These are phyloP conservation scores for Priocnemis perturbator DNA, from an alignment of 2,888 invertebrate genomes.

Conservation along the genomic window DNA sequence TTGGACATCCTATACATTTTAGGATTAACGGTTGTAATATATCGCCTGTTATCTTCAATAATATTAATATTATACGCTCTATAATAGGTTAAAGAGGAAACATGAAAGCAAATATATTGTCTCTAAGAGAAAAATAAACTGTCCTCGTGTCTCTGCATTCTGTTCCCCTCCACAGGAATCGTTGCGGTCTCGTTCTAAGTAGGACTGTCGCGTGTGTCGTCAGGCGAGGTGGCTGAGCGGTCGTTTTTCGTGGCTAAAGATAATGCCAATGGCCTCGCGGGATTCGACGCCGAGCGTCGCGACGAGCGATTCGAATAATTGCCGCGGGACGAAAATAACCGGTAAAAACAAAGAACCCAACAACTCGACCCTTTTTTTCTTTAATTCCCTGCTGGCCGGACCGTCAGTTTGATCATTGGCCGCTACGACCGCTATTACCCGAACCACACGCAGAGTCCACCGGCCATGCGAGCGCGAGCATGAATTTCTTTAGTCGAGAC, in stretches of 20 bases:
- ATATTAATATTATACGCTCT: constrained; percentile 65
- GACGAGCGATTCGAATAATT: constrained; percentile 21
- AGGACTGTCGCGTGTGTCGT: too few species aligned
- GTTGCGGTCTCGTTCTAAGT: too few species aligned
- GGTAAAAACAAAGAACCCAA: constrained; percentile 25
- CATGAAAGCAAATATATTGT: constrained; percentile 66
- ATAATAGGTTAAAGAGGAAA: constrained; percentile 62
- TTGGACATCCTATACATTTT: constrained; percentile 52
- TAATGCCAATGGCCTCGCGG: constrained; percentile 53
- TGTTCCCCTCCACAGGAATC: too few species aligned
- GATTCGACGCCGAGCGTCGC: constrained; percentile 44
- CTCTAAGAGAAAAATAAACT: constrained; percentile 60
- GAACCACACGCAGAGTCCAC: too few species aligned
- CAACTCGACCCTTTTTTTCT: neutral
- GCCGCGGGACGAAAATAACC: constrained; percentile 45
- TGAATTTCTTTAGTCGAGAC: constrained; percentile 40
- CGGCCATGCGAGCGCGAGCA: too few species aligned
- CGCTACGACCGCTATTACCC: too few species aligned
- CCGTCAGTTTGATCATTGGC: too few species aligned
- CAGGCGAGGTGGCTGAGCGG: constrained; percentile 22
- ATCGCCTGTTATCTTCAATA: constrained; percentile 72
- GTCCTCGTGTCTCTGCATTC: neutral
- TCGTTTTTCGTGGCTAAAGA: constrained; percentile 50
- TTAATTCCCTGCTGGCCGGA: too few species aligned
- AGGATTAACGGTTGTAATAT: constrained; percentile 68